A percentile compares a stretch with the other conserved stretches of the same genome.
Evolutionary conservation across 2,113 vertebrate genomes (phyloP).

Genomic region (Neolamprologus modestus): DNA sequence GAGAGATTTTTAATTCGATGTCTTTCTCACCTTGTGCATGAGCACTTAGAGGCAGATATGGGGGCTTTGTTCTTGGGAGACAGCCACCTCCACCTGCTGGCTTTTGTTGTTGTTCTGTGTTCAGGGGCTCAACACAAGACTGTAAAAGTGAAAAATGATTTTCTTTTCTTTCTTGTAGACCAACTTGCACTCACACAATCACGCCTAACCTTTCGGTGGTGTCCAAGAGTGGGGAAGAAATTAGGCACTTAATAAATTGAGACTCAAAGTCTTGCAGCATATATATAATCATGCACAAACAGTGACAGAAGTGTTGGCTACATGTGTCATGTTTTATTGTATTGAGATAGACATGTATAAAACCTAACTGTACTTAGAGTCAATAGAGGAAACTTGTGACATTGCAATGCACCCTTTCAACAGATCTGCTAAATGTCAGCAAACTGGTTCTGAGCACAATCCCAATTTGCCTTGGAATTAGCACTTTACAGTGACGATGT

Average conservation of each 20-base stretch:
- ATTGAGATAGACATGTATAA: constrained; percentile 56
- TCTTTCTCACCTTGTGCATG: not conserved
- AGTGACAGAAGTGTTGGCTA: constrained; percentile 45
- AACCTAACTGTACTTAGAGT: constrained; percentile 69
- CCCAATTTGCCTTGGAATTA: constrained; percentile 77
- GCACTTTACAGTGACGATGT: constrained; percentile 60
- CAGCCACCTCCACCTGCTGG: constrained; percentile 23
- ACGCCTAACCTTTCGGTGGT: not conserved
- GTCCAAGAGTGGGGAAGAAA: constrained; percentile 12
- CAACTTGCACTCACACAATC: not conserved
- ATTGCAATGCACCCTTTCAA: constrained; percentile 58
- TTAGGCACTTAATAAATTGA: constrained; percentile 37
- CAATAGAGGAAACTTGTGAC: constrained; percentile 67
- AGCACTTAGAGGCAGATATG: constrained; percentile 40
- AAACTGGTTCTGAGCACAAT: constrained; percentile 74
- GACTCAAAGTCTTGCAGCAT: constrained; percentile 36
- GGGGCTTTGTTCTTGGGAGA: not conserved
- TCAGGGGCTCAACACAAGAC: not conserved
- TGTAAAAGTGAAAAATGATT: not conserved
- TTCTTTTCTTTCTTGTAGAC: not conserved
- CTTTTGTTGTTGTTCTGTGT: not conserved
- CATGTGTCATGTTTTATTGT: constrained; percentile 58
- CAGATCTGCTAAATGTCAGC: constrained; percentile 79
- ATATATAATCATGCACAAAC: constrained; percentile 42
- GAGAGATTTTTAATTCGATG: not conserved